A percentile compares a stretch with the other conserved stretches of the same genome.
These are phyloP conservation scores for Oscheius sp. DNA, from an alignment of 2,888 invertebrate genomes.

Conservation along the genomic window DNA sequence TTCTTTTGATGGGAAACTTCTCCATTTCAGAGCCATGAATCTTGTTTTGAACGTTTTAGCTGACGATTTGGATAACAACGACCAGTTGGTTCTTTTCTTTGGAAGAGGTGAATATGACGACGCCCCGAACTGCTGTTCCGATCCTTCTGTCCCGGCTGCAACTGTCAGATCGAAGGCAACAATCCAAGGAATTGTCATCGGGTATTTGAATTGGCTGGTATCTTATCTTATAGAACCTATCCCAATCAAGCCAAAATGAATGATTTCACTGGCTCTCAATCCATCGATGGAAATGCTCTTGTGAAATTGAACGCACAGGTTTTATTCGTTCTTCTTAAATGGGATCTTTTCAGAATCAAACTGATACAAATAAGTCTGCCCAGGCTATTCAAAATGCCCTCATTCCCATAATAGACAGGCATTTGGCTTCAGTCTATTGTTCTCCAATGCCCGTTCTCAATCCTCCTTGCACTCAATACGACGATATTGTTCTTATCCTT, in stretches of 20 bases:
- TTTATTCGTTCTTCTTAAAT: too few relatives aligned
- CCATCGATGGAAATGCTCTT: conserved; percentile 40
- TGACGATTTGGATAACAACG: conserved; percentile 7
- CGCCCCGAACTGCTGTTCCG: conserved; percentile 22
- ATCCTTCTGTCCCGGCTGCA: conserved; percentile 2
- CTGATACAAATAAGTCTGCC: neutral
- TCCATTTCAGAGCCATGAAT: conserved; percentile 24
- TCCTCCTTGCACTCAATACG: conserved; percentile 41
- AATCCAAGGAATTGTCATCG: conserved; percentile 25
- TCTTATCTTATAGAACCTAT: neutral
- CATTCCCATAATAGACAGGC: conserved; percentile 31
- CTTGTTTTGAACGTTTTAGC: conserved; percentile 6
- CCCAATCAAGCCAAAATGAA: conserved; percentile 25
- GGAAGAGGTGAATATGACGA: conserved; percentile 17
- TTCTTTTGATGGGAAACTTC: neutral
- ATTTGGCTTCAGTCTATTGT: conserved; percentile 34
- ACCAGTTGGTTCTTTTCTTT: conserved; percentile 28
- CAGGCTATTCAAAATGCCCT: conserved; percentile 30
- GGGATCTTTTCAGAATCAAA: neutral
- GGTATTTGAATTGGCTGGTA: neutral
- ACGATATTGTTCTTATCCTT: conserved; percentile 40
- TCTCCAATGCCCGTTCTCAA: conserved; percentile 31
- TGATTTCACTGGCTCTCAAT: conserved; percentile 39
- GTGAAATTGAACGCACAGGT: conserved; percentile 26
- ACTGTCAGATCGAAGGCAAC: conserved; percentile 2